Base-by-base conservation (phyloP, 2,888 invertebrate genomes). In the Eurytoma californica region DNA sequence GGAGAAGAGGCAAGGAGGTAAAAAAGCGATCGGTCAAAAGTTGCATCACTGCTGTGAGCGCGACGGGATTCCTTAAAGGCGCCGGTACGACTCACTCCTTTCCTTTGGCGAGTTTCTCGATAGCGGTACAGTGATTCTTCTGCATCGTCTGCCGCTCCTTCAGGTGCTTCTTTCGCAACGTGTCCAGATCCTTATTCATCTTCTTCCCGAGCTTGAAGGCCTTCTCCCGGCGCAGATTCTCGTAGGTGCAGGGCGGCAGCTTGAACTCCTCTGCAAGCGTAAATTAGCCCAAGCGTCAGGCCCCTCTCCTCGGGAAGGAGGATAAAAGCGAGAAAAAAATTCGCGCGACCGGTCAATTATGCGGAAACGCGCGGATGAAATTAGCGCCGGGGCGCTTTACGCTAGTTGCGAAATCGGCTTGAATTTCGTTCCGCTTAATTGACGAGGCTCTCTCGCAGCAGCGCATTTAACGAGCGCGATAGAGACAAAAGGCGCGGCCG, bases 61-160 rank as follows among this genome's bases (percentile, higher is more conserved):
- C 39, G 39, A 39, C 39, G 39, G 39, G 39, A 39, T 39, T 39
- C 39, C 39, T 39, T 39, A 39, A 39, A 16, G 72, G 55, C 68
- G 20, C 18, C 24, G 68, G 16, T 28, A 51, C 39, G 80, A 69
- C 90, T 88, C 84, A 92, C 92, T 92, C 92, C 87, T 93, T 93
- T 79, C 92, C 92, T 85, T 92, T 92, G n/a, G 92, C 90, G 74
- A 93, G 86, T 85, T 93, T 93, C 81, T 93, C 93, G 72, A 93
- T 91, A 24, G 92, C 91, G 4, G 90, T 85, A 82, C 92, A 91
- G 84, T 94, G 92, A 81, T 89, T 90, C 82, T 92, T 93, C 86
- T 94, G 94, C 89, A 94, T 92, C 20, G 91, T 88, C 63, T 91
- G 91, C 63, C 92, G 88, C 83, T 94, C 94, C 85, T 94, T 94